Percentiles rank a stretch among this genome's conserved stretches.
phyloP scores from a whole-genome alignment of 2,888 invertebrate genomes.

The Ophraella communa region DNA sequence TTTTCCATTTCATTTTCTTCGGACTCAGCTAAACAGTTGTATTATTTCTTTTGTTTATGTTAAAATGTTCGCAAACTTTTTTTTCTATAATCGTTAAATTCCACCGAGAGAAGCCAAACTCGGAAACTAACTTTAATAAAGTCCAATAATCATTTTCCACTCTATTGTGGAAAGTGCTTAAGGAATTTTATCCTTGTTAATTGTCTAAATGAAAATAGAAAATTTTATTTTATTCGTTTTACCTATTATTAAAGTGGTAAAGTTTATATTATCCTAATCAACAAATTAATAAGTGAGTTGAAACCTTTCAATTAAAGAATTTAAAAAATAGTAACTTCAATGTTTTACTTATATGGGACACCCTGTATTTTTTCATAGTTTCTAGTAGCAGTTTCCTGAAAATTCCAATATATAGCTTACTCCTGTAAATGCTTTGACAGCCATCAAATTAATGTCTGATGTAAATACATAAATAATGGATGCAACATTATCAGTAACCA shows the following conservation, averaged over 20 bases:
- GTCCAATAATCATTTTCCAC: background rate
- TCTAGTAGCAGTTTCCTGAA: no score
- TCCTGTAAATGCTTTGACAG: background rate
- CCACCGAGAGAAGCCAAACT: background rate
- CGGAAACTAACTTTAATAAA: background rate
- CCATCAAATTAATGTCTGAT: slow-evolving; percentile 5
- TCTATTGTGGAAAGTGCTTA: background rate
- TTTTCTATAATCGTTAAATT: background rate
- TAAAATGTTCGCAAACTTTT: background rate
- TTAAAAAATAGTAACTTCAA: no score
- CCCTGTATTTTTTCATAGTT: no score
- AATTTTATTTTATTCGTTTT: background rate
- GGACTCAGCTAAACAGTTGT: background rate
- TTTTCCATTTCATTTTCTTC: no score
- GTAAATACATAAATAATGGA: background rate
- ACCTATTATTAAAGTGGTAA: background rate
- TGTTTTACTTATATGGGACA: no score
- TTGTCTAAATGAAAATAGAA: background rate
- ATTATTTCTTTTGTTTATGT: background rate
- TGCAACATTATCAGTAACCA: background rate
- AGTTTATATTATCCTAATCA: no score
- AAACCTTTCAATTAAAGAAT: no score
- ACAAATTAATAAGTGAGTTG: no score
- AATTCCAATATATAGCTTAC: no score
- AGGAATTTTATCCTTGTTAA: background rate